A percentile compares a stretch with the other conserved stretches of the same genome.
Evolutionary conservation across 2,797 vertebrate species (phyloP).

Genomic region (Hippopotamyrus pictus): DNA sequence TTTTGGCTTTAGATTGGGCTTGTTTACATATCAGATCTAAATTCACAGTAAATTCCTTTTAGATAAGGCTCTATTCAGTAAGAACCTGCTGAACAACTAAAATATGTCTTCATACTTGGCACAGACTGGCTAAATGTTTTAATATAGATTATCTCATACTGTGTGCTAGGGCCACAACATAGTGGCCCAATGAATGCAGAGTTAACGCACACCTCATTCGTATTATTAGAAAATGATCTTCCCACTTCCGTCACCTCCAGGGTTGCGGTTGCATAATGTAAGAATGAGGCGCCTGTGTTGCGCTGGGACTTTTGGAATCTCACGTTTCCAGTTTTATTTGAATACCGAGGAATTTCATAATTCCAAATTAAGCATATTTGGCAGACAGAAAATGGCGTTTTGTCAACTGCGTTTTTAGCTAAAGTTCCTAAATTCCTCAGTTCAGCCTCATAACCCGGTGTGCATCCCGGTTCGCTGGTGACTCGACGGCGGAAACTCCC

Average conservation of each 20-base stretch:
- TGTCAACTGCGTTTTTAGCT: not conserved
- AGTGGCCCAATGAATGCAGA: not conserved
- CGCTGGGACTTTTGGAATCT: not conserved
- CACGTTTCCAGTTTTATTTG: not conserved
- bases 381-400: not conserved
- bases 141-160: not conserved
- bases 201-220: not conserved
- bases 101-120: not conserved
- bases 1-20: not conserved
- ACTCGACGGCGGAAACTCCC: slow-evolving; percentile 47
- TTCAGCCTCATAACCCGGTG: not conserved
- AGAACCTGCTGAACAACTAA: not conserved
- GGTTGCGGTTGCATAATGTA: not conserved
- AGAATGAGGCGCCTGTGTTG: not conserved
- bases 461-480: not conserved
- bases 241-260: not conserved
- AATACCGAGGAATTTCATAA: not conserved
- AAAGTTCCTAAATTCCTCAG: not conserved
- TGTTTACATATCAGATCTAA: not conserved
- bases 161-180: not conserved
- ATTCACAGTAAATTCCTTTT: not conserved
- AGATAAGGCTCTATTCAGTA: not conserved
- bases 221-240: not conserved
- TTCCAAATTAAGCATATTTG: not conserved
- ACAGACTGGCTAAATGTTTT: not conserved